Percentiles rank a stretch among this genome's conserved stretches.
Evolutionary conservation across 35 echinoderm and acorn worm species (phyloP).

Genomic region (Ptychodera flava): DNA sequence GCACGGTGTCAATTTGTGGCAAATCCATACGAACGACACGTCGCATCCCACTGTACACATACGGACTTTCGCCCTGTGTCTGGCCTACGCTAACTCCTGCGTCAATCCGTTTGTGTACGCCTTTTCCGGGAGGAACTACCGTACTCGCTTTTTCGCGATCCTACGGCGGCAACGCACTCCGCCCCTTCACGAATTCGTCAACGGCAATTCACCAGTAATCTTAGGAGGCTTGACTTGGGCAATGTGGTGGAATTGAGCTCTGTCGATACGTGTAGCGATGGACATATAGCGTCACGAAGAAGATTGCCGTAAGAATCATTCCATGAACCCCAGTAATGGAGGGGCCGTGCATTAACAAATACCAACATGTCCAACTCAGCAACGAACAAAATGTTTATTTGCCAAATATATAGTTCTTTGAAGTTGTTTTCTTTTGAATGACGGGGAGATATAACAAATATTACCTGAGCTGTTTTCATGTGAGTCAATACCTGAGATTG

Average conservation of each 20-base stretch:
- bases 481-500: no score
- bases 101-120: conserved; percentile 95
- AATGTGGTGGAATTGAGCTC: background rate
- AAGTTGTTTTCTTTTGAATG: no score
- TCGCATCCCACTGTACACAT: background rate
- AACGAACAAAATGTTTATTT: no score
- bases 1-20: conserved; percentile 41
- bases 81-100: conserved; percentile 77
- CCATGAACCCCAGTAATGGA: no score
- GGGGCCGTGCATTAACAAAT: no score
- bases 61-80: conserved; percentile 17
- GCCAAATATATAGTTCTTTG: no score
- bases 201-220: background rate
- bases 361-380: no score
- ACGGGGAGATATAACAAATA: no score
- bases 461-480: no score
- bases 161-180: background rate
- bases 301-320: background rate
- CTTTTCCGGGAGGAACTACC: conserved; percentile 70
- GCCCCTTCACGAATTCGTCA: background rate
- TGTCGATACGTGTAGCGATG: background rate
- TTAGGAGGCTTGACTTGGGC: background rate
- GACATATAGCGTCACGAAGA: background rate
- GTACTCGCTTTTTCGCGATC: background rate
- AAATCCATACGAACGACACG: conserved; percentile 1